These are phyloP conservation scores for Stenodera caucasica DNA, from an alignment of 2,888 invertebrate species.

Conservation along the genomic window DNA sequence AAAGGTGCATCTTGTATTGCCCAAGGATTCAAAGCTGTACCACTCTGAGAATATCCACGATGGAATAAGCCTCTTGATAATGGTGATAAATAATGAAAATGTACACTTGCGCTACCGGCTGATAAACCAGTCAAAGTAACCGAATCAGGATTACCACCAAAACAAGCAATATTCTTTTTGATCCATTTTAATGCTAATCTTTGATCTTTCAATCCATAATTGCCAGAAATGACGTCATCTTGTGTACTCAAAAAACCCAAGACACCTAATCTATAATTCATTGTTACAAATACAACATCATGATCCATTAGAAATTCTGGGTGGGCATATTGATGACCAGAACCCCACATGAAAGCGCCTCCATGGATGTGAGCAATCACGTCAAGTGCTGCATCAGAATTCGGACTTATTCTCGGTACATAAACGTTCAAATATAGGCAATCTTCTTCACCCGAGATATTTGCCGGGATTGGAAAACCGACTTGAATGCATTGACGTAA, in stretches of 20 bases:
- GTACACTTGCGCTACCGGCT: slow-evolving; percentile 71
- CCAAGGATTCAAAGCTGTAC: slow-evolving; percentile 43
- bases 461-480: slow-evolving; percentile 27
- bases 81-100: slow-evolving; percentile 68
- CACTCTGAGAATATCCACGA: slow-evolving; percentile 47
- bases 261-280: slow-evolving; percentile 68
- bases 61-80: slow-evolving; percentile 54
- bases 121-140: slow-evolving; percentile 68
- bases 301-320: slow-evolving; percentile 63
- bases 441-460: slow-evolving; percentile 61
- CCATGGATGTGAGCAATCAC: slow-evolving; percentile 67
- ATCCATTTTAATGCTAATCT: slow-evolving; percentile 68
- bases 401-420: slow-evolving; percentile 54
- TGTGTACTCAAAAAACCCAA: slow-evolving; percentile 73
- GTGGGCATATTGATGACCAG: slow-evolving; percentile 57
- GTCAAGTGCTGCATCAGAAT: slow-evolving; percentile 51
- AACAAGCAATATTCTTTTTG: slow-evolving; percentile 64
- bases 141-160: slow-evolving; percentile 68
- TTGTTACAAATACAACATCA: slow-evolving; percentile 64
- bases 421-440: slow-evolving; percentile 65
- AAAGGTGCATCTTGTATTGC: slow-evolving; percentile 37
- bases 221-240: slow-evolving; percentile 66
- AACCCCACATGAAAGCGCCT: slow-evolving; percentile 66
- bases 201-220: slow-evolving; percentile 72
- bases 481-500: slow-evolving; percentile 12